Conservation (phyloP, 2,888 invertebrate genomes). For the Gerris lacustris region DNA sequence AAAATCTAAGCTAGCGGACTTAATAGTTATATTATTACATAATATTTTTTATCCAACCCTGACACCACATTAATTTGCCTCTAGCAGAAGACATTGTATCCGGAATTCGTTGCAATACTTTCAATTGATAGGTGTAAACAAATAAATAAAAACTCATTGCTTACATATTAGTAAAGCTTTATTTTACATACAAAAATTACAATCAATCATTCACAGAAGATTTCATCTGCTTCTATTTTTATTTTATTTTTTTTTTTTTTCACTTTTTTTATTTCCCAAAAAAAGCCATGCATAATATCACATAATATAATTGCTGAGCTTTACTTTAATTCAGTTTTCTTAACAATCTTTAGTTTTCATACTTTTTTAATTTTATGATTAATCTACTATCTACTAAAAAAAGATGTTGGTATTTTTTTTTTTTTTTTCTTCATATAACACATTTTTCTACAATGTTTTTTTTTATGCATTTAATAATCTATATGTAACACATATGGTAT, state of each 20-base stretch:
- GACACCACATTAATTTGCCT: too few relatives aligned
- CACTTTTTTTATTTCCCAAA: neutral
- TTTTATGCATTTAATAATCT: too few relatives aligned
- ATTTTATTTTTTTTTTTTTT: neutral
- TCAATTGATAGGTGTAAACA: neutral
- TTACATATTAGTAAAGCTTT: neutral
- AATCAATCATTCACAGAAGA: neutral
- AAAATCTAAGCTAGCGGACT: too few relatives aligned
- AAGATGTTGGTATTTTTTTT: neutral
- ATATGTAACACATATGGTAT: too few relatives aligned
- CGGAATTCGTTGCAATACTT: too few relatives aligned
- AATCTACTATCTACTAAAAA: neutral
- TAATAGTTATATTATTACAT: too few relatives aligned
- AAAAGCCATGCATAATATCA: constrained; percentile 4
- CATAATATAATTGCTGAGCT: neutral
- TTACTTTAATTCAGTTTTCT: neutral
- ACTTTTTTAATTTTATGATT: neutral
- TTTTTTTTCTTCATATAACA: neutral
- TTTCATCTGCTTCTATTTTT: neutral
- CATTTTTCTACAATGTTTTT: neutral
- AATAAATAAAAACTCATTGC: neutral
- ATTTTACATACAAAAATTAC: constrained; percentile 5
- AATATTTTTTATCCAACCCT: too few relatives aligned
- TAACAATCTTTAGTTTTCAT: neutral
- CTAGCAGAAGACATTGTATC: too few relatives aligned